These are phyloP conservation scores for Carcina quercana DNA, from an alignment of 2,888 invertebrate genomes.

Conservation along the genomic window DNA sequence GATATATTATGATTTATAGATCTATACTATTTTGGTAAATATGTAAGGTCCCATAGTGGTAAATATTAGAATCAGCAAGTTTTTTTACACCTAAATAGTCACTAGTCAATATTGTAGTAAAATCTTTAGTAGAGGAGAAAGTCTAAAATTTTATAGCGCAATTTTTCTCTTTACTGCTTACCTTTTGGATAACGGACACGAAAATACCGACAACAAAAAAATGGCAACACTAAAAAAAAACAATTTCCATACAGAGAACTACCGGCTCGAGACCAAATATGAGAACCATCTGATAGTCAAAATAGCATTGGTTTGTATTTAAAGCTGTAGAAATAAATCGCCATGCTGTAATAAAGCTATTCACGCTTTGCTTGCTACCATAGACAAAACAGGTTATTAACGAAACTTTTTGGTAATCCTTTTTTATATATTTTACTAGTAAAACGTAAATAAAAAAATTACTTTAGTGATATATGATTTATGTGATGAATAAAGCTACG, in stretches of 20 bases:
- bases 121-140: no score
- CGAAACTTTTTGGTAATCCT: no score
- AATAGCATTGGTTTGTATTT: conserved; percentile 92
- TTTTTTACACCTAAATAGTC: no score
- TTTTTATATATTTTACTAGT: conserved; percentile 15
- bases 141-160: conserved; percentile 67
- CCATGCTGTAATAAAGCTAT: conserved; percentile 37
- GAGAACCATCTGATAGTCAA: conserved; percentile 98
- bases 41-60: no score
- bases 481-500: no score
- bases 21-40: no score
- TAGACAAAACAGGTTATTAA: conserved; percentile 34
- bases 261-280: conserved; percentile 96
- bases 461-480: no score
- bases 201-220: conserved; percentile 22
- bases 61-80: no score
- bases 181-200: conserved; percentile 62
- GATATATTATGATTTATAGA: no score
- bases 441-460: not conserved
- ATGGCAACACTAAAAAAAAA: conserved; percentile 40
- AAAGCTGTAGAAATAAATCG: conserved; percentile 34
- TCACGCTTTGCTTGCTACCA: conserved; percentile 48
- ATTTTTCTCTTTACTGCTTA: conserved; percentile 68
- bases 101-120: no score
- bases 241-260: conserved; percentile 87